Percentiles rank a stretch among this genome's conserved stretches.
These are phyloP conservation scores for Hedya salicella DNA, from an alignment of 2,888 invertebrate species.

Conservation along the genomic window DNA sequence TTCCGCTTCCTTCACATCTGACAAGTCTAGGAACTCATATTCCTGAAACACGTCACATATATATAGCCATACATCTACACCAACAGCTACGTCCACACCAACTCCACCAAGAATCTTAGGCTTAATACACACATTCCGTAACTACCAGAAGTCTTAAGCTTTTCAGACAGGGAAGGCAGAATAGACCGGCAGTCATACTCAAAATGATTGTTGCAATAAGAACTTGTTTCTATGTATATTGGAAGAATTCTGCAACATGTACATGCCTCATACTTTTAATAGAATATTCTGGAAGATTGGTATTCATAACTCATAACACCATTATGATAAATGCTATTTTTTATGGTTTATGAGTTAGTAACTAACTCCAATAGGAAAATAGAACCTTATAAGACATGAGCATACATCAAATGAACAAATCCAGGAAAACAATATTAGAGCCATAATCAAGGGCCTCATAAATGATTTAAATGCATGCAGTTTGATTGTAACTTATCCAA, in stretches of 20 bases:
- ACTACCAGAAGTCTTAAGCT: constrained; percentile 39
- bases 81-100: constrained; percentile 28
- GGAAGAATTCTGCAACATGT: neutral
- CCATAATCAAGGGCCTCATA: too few relatives aligned
- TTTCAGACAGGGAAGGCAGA: constrained; percentile 26
- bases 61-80: constrained; percentile 53
- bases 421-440: too few relatives aligned
- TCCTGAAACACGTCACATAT: constrained; percentile 80
- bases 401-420: too few relatives aligned
- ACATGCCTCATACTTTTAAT: neutral
- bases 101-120: constrained; percentile 20
- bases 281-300: too few relatives aligned
- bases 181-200: constrained; percentile 25
- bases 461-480: too few relatives aligned
- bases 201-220: constrained; percentile 7
- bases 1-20: constrained; percentile 89
- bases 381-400: too few relatives aligned
- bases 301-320: too few relatives aligned
- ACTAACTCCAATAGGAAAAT: too few relatives aligned
- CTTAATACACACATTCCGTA: constrained; percentile 40
- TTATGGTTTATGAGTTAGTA: too few relatives aligned
- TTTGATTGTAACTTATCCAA: too few relatives aligned
- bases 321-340: too few relatives aligned
- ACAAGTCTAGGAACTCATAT: constrained; percentile 90
- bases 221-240: neutral